These are phyloP conservation scores for Lamproptera curius DNA, from an alignment of 2,888 invertebrate genomes.

Conservation along the genomic window DNA sequence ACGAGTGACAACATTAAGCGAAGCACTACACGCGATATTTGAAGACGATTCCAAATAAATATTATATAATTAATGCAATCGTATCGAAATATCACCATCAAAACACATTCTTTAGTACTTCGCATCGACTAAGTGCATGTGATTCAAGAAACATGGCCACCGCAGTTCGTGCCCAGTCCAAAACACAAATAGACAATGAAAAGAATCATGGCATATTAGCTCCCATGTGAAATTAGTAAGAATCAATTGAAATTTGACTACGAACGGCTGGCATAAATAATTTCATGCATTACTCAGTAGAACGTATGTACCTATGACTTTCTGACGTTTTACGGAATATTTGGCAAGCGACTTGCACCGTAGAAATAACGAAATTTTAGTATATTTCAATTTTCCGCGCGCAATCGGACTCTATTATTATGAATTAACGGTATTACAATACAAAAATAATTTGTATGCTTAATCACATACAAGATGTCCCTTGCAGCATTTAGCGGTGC, in stretches of 20 bases:
- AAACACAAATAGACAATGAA: constrained; percentile 71
- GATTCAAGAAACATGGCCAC: constrained; percentile 76
- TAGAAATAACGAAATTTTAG: constrained; percentile 53
- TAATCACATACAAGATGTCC: constrained; percentile 81
- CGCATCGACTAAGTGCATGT: constrained; percentile 67
- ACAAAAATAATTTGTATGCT: constrained; percentile 55
- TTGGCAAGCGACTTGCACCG: constrained; percentile 73
- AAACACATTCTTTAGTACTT: constrained; percentile 54
- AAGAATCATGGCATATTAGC: constrained; percentile 51
- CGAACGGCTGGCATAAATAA: constrained; percentile 67
- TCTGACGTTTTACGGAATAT: constrained; percentile 78
- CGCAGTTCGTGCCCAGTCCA: constrained; percentile 57
- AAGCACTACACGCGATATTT: constrained; percentile 45
- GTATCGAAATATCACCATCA: constrained; percentile 50
- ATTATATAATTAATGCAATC: constrained; percentile 66
- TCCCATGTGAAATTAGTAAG: constrained; percentile 53
- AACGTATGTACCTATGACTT: constrained; percentile 75
- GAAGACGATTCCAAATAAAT: constrained; percentile 45
- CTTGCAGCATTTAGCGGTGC: constrained; percentile 81
- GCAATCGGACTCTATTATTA: constrained; percentile 43
- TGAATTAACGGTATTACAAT: constrained; percentile 44
- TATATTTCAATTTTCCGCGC: constrained; percentile 54
- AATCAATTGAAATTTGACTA: constrained; percentile 62
- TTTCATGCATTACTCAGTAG: constrained; percentile 74
- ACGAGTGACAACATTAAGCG: constrained; percentile 49